Percentiles rank a stretch among this genome's conserved stretches.
These are phyloP conservation scores for Protodeltote pygarga DNA, from an alignment of 2,888 invertebrate species.

Conservation along the genomic window DNA sequence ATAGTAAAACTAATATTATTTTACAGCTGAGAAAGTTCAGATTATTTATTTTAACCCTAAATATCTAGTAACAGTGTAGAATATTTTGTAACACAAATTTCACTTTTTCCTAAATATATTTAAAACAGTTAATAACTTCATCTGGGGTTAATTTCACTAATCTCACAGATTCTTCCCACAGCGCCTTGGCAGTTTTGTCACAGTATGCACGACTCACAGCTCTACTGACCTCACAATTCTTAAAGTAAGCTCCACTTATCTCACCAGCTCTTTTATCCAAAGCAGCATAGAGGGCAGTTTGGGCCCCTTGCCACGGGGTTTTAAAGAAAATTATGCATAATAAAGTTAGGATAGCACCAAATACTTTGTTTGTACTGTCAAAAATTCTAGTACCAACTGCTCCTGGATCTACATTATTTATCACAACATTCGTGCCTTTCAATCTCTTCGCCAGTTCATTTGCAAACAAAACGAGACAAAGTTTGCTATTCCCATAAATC, in stretches of 20 bases:
- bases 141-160: conserved; percentile 38
- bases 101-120: conserved; percentile 2
- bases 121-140: conserved; percentile 30
- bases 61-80: no score
- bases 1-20: no score
- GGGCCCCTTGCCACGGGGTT: conserved; percentile 41
- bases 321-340: conserved; percentile 72
- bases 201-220: conserved; percentile 86
- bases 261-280: conserved; percentile 40
- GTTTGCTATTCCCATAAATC: conserved; percentile 73
- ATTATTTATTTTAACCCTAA: no score
- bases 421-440: conserved; percentile 88
- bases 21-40: no score
- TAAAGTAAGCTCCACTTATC: conserved; percentile 86
- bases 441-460: conserved; percentile 90
- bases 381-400: conserved; percentile 92
- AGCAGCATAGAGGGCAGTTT: conserved; percentile 43
- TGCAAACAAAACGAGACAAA: conserved; percentile 88
- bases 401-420: conserved; percentile 94
- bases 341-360: conserved; percentile 78
- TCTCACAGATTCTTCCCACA: conserved; percentile 54
- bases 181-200: conserved; percentile 67
- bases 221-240: conserved; percentile 89
- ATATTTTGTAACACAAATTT: no score
- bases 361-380: conserved; percentile 73